Evolutionary conservation across 1,140 invertebrate genomes (phyloP).

Genomic region (Habropoda laboriosa): DNA sequence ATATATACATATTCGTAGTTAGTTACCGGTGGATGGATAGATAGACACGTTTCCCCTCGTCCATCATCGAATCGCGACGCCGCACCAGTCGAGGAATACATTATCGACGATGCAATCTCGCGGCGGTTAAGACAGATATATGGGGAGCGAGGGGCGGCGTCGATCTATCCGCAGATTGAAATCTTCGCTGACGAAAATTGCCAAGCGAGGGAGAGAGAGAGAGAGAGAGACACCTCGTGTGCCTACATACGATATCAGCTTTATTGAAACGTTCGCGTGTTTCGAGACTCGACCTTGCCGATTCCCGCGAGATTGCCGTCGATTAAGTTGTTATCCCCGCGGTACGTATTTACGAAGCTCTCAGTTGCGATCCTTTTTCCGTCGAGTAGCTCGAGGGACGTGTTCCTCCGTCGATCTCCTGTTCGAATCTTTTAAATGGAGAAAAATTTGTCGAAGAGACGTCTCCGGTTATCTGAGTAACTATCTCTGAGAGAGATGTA

Average conservation of each 20-base stretch:
- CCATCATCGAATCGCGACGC: conserved; percentile 17
- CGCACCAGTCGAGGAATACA: conserved; percentile 31
- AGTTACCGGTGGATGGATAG: not conserved
- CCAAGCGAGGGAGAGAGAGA: conserved; percentile 1
- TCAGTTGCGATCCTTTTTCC: not conserved
- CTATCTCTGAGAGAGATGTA: not conserved
- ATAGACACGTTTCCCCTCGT: not conserved
- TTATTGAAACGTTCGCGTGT: conserved; percentile 17
- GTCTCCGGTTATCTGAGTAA: no score
- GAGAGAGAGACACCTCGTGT: no score
- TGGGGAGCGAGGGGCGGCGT: not conserved
- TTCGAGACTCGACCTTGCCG: conserved; percentile 1
- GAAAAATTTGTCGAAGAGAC: no score
- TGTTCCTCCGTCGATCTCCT: no score
- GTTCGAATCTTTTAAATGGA: no score
- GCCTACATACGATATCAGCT: conserved; percentile 5
- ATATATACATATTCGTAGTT: not conserved
- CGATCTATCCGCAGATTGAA: conserved; percentile 15
- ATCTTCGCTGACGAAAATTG: conserved; percentile 34
- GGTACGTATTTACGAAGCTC: not conserved
- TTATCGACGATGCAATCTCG: conserved; percentile 29
- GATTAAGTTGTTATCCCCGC: conserved; percentile 20
- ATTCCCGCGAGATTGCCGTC: conserved; percentile 4
- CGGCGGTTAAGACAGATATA: conserved; percentile 34
- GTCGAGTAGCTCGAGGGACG: no score